These are phyloP conservation scores for Drosophila acutilabella DNA, from an alignment of 2,888 invertebrate species.

Conservation along the genomic window DNA sequence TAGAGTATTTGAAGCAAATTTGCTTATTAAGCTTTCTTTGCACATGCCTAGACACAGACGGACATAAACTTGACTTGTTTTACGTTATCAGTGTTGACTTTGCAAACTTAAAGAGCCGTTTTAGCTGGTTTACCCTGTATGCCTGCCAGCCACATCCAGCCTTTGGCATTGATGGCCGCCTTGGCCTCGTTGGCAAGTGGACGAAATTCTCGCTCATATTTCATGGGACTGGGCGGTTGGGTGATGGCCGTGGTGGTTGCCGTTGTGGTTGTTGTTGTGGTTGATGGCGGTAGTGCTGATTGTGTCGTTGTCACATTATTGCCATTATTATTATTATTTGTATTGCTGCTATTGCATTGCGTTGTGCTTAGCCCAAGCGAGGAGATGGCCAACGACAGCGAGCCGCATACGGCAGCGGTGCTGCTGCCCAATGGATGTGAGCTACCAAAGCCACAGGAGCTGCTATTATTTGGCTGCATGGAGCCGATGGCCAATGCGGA, in stretches of 20 bases:
- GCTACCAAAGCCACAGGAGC: slow-evolving; percentile 64
- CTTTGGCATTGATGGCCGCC: slow-evolving; percentile 89
- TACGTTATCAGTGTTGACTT: no score
- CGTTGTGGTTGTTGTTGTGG: slow-evolving; percentile 4
- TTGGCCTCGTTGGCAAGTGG: slow-evolving; percentile 88
- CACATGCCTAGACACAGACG: no score
- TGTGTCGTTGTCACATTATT: slow-evolving; percentile 58
- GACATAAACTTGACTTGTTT: no score
- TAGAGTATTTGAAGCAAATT: no score
- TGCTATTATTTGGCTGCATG: slow-evolving; percentile 57
- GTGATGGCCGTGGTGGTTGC: slow-evolving; percentile 56
- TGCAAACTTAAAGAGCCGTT: no score
- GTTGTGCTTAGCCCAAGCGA: slow-evolving; percentile 79
- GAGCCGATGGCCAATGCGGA: slow-evolving; percentile 23
- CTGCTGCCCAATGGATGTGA: slow-evolving; percentile 76
- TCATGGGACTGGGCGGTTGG: slow-evolving; percentile 85
- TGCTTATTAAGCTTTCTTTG: no score
- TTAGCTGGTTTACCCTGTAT: slow-evolving; percentile 86
- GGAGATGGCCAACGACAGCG: slow-evolving; percentile 83
- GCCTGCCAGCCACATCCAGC: slow-evolving; percentile 94
- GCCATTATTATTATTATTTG: neutral
- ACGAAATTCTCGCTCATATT: slow-evolving; percentile 87
- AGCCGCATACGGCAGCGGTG: slow-evolving; percentile 83
- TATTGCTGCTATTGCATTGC: slow-evolving; percentile 42
- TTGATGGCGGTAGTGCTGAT: slow-evolving; percentile 31